Percentiles rank a stretch among this genome's conserved stretches.
Evolutionary conservation across 2,888 invertebrate genomes (phyloP).

Genomic region (Catocala nupta): DNA sequence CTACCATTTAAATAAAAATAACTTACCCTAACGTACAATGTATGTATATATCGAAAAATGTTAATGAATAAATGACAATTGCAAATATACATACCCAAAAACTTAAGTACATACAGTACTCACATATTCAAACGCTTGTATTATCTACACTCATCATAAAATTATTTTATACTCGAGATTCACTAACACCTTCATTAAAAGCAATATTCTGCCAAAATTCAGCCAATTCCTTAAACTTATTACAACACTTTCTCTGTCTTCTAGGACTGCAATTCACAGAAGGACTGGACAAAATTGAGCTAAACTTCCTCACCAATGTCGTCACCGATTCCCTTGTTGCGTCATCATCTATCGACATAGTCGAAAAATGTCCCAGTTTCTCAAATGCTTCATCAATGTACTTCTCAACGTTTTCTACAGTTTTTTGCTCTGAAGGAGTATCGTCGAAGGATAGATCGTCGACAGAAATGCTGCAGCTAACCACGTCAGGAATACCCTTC

Average conservation of each 20-base stretch:
- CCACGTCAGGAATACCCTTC: conserved; percentile 62
- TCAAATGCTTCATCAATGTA: conserved; percentile 80
- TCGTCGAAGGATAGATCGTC: conserved; percentile 76
- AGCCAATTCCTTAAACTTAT: conserved; percentile 73
- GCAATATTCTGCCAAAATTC: conserved; percentile 75
- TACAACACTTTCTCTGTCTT: conserved; percentile 67
- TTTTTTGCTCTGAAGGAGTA: conserved; percentile 59
- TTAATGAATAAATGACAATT: too few species aligned
- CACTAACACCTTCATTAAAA: conserved; percentile 39
- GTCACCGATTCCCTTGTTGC: conserved; percentile 71
- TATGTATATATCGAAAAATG: too few species aligned
- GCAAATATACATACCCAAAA: too few species aligned
- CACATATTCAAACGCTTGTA: background rate
- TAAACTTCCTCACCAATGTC: conserved; percentile 75
- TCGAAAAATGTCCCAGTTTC: conserved; percentile 64
- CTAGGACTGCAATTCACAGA: conserved; percentile 63
- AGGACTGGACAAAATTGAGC: conserved; percentile 67
- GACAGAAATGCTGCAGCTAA: conserved; percentile 75
- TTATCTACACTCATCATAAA: background rate
- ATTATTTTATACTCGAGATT: background rate
- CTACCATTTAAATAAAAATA: too few species aligned
- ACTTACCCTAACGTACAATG: too few species aligned
- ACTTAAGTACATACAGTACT: too few species aligned
- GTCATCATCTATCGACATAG: conserved; percentile 56
- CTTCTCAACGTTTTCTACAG: conserved; percentile 66